A percentile compares a stretch with the other conserved stretches of the same genome.
These are phyloP conservation scores for Ceratosolen solmsi DNA, from an alignment of 1,140 invertebrate genomes.

Conservation along the genomic window DNA sequence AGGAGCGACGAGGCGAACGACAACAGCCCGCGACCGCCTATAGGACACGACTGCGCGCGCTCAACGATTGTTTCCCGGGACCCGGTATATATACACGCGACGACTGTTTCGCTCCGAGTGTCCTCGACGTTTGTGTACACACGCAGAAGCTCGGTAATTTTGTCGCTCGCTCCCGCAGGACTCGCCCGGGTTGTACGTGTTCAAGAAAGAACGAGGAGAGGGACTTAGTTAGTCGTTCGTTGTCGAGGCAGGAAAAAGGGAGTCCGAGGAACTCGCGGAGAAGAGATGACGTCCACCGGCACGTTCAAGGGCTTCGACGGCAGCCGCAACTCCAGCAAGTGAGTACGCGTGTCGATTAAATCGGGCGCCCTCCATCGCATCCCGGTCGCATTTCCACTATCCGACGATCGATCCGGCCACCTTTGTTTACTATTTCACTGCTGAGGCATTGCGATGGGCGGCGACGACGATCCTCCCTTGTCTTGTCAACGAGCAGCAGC, in stretches of 20 bases:
- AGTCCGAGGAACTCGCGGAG: background rate
- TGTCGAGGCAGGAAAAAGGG: too few relatives aligned
- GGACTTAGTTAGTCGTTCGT: too few relatives aligned
- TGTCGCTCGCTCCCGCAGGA: background rate
- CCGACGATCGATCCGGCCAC: background rate
- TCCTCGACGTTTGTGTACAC: background rate
- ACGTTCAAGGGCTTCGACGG: constrained; percentile 62
- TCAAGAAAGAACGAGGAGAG: too few relatives aligned
- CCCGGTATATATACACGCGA: background rate
- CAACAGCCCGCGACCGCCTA: background rate
- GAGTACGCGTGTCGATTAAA: constrained; percentile 50
- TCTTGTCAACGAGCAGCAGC: too few relatives aligned
- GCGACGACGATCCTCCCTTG: too few relatives aligned
- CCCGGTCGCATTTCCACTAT: background rate
- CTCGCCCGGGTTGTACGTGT: too few relatives aligned
- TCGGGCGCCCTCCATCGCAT: background rate
- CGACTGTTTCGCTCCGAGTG: constrained; percentile 28
- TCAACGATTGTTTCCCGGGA: constrained; percentile 26
- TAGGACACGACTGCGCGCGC: constrained; percentile 32
- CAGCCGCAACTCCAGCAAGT: constrained; percentile 67
- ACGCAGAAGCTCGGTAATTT: constrained; percentile 13
- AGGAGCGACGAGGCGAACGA: background rate
- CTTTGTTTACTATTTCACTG: too few relatives aligned
- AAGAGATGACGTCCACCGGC: constrained; percentile 65
- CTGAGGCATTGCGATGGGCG: too few relatives aligned